A percentile compares a stretch with the other conserved stretches of the same genome.
phyloP scores from a whole-genome alignment of 2,888 invertebrate genomes.

The Mactromeris polynyma region DNA sequence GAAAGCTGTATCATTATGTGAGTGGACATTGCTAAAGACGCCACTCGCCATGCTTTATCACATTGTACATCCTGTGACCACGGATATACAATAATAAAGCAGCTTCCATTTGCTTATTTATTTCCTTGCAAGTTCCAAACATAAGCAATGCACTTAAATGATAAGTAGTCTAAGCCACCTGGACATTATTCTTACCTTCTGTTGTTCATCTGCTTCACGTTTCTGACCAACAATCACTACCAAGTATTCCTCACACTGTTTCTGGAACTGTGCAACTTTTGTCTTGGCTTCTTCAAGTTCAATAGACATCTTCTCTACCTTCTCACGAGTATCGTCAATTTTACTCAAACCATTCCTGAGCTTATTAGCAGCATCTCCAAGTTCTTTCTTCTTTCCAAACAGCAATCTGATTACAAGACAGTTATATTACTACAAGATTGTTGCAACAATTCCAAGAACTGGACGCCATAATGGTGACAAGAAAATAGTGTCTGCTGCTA shows the following conservation, averaged over 20 bases:
- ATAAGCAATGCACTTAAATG: too few species aligned
- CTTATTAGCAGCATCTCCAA: constrained; percentile 93
- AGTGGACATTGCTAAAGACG: too few species aligned
- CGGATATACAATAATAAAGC: too few species aligned
- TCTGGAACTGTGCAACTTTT: constrained; percentile 91
- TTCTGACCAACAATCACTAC: constrained; percentile 93
- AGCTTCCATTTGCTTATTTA: too few species aligned
- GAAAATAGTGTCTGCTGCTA: too few species aligned
- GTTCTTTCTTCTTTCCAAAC: constrained; percentile 91
- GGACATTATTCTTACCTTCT: constrained; percentile 88
- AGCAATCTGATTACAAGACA: constrained; percentile 89
- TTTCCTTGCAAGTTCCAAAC: too few species aligned
- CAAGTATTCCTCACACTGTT: constrained; percentile 95
- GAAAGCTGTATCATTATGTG: too few species aligned
- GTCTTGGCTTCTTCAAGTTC: constrained; percentile 93
- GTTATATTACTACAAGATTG: background rate
- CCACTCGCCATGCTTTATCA: too few species aligned
- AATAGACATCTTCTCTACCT: constrained; percentile 94
- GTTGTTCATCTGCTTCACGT: constrained; percentile 93
- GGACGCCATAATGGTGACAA: too few species aligned
- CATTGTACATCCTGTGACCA: too few species aligned
- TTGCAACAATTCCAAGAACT: too few species aligned
- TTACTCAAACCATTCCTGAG: constrained; percentile 93
- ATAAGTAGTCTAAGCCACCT: background rate
- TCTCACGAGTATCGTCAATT: constrained; percentile 94